Conservation (phyloP, 2,888 invertebrate genomes). For the Perizoma affinitatum region DNA sequence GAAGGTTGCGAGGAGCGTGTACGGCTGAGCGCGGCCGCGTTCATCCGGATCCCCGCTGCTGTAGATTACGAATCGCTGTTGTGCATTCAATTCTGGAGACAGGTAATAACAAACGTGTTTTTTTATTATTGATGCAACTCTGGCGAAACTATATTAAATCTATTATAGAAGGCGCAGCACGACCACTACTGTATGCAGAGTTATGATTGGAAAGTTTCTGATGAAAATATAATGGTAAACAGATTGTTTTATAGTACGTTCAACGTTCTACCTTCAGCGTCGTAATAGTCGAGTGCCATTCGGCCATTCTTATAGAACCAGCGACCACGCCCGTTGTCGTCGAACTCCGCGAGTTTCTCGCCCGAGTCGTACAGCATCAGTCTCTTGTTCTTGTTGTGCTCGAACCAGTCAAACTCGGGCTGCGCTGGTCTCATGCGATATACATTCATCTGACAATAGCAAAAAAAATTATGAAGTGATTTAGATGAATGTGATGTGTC, state of each 20-base stretch:
- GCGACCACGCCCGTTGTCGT: slow-evolving; percentile 66
- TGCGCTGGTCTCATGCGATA: slow-evolving; percentile 76
- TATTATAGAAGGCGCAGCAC: too few species aligned
- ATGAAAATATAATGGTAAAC: too few species aligned
- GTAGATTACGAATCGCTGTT: slow-evolving; percentile 70
- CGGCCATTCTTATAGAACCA: slow-evolving; percentile 71
- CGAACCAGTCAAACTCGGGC: slow-evolving; percentile 77
- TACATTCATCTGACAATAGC: slow-evolving; percentile 63
- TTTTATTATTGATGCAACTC: too few species aligned
- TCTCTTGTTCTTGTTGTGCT: slow-evolving; percentile 66
- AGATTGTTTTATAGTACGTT: too few species aligned
- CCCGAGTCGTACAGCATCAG: slow-evolving; percentile 65
- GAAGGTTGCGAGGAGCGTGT: slow-evolving; percentile 69
- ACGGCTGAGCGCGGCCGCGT: slow-evolving; percentile 62
- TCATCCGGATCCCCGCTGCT: slow-evolving; percentile 72
- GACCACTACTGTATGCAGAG: too few species aligned
- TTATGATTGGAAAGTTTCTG: too few species aligned
- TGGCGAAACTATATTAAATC: too few species aligned
- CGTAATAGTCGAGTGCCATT: slow-evolving; percentile 72
- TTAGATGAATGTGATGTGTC: too few species aligned
- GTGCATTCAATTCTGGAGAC: slow-evolving; percentile 65
- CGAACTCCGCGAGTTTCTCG: slow-evolving; percentile 69
- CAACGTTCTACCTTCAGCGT: slow-evolving; percentile 63
- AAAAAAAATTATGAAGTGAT: too few species aligned
- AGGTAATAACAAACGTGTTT: too few species aligned